A percentile compares a stretch with the other conserved stretches of the same genome.
Evolutionary conservation across 1,140 invertebrate species (phyloP).

Genomic region (Leptonema lineaticorne): DNA sequence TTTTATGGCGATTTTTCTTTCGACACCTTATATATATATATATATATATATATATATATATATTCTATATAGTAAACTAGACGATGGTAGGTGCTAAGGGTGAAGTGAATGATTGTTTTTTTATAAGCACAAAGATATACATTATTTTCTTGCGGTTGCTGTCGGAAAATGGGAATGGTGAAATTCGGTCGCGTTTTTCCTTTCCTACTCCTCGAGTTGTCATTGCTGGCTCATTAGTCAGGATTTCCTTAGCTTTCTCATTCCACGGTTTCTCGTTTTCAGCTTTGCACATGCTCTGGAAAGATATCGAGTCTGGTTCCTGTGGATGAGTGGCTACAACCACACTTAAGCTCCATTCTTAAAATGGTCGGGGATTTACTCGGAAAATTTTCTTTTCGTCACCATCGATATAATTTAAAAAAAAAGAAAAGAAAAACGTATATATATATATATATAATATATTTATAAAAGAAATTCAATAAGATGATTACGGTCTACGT

Average conservation of each 20-base stretch:
- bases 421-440: too few species aligned
- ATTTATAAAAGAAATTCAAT: too few species aligned
- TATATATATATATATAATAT: too few species aligned
- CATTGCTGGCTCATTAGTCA: slow-evolving; percentile 20
- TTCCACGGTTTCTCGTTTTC: slow-evolving; percentile 4
- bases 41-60: too few species aligned
- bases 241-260: slow-evolving; percentile 7
- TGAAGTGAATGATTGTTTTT: background rate
- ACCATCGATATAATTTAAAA: too few species aligned
- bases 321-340: slow-evolving; percentile 1
- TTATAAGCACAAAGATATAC: too few species aligned
- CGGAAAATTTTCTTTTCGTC: background rate
- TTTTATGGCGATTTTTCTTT: too few species aligned
- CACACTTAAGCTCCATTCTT: background rate
- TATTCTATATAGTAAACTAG: too few species aligned
- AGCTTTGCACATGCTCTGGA: slow-evolving; percentile 11
- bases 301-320: background rate
- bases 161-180: background rate
- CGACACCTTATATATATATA: too few species aligned
- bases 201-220: background rate
- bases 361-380: slow-evolving; percentile 4
- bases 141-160: too few species aligned
- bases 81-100: too few species aligned
- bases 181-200: background rate
- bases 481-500: too few species aligned